Evolutionary conservation across 2,888 invertebrate species (phyloP).

Genomic region (Chesias legatella): DNA sequence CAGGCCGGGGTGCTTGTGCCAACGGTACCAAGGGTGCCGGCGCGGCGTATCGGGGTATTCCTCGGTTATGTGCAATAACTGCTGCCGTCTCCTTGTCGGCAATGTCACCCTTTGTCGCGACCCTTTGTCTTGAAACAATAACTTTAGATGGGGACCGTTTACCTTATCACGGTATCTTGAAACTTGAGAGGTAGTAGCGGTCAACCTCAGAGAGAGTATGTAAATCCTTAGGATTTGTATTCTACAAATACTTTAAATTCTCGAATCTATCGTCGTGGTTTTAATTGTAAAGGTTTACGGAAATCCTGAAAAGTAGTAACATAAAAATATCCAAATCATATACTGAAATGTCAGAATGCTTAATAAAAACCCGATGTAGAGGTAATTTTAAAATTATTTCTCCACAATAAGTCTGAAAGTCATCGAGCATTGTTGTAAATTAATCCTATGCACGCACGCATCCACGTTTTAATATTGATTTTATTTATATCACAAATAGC

Average conservation of each 20-base stretch:
- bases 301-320: background rate
- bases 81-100: constrained; percentile 42
- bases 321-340: background rate
- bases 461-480: too few species aligned
- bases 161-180: constrained; percentile 12
- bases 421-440: constrained; percentile 1
- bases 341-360: constrained; percentile 1
- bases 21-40: constrained; percentile 4
- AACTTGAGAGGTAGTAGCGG: constrained; percentile 1
- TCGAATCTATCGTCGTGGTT: too few species aligned
- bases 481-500: too few species aligned
- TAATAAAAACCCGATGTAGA: background rate
- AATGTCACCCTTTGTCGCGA: constrained; percentile 16
- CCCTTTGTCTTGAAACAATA: constrained; percentile 16
- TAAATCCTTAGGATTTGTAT: too few species aligned
- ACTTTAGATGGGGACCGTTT: constrained; percentile 14
- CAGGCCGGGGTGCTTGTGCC: constrained; percentile 23
- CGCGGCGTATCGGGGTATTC: constrained; percentile 13
- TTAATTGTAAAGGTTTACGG: too few species aligned
- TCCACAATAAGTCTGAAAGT: constrained; percentile 1
- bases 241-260: too few species aligned
- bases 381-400: constrained; percentile 4
- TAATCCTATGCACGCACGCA: too few species aligned
- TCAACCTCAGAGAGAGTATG: too few species aligned
- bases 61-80: constrained; percentile 50